Percentiles rank a stretch among this genome's conserved stretches.
These are phyloP conservation scores for Artemia franciscana DNA, from an alignment of 1,140 invertebrate genomes.

Conservation along the genomic window DNA sequence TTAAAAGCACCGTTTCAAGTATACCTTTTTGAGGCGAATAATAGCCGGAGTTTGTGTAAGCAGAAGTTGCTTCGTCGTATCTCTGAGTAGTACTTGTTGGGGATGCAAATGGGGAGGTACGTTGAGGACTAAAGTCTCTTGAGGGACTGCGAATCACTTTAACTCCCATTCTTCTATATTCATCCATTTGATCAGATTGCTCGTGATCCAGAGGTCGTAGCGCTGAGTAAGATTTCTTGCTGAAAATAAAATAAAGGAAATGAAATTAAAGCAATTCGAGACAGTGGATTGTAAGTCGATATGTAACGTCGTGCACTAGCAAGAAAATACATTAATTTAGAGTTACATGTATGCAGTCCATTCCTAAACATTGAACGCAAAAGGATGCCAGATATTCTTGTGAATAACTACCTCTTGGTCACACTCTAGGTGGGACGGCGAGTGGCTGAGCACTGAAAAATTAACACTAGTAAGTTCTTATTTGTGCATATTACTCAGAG, in stretches of 20 bases:
- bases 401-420: too few relatives aligned
- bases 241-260: background rate
- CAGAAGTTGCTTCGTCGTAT: slow-evolving; percentile 31
- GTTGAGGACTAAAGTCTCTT: slow-evolving; percentile 5
- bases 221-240: background rate
- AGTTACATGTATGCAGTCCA: too few relatives aligned
- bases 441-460: too few relatives aligned
- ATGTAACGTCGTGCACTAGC: too few relatives aligned
- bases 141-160: background rate
- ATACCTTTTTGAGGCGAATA: slow-evolving; percentile 27
- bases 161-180: background rate
- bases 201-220: background rate
- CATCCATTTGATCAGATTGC: background rate
- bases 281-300: too few relatives aligned
- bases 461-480: too few relatives aligned
- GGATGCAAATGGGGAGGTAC: slow-evolving; percentile 12
- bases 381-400: too few relatives aligned
- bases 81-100: slow-evolving; percentile 14
- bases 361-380: too few relatives aligned
- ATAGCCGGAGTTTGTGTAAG: slow-evolving; percentile 19
- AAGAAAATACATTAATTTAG: too few relatives aligned
- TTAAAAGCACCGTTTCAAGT: slow-evolving; percentile 45
- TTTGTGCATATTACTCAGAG: too few relatives aligned
- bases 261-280: too few relatives aligned
- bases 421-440: too few relatives aligned